A percentile compares a stretch with the other conserved stretches of the same genome.
Evolutionary conservation across 2,113 vertebrate species (phyloP).

Genomic region (Oxyura jamaicensis): DNA sequence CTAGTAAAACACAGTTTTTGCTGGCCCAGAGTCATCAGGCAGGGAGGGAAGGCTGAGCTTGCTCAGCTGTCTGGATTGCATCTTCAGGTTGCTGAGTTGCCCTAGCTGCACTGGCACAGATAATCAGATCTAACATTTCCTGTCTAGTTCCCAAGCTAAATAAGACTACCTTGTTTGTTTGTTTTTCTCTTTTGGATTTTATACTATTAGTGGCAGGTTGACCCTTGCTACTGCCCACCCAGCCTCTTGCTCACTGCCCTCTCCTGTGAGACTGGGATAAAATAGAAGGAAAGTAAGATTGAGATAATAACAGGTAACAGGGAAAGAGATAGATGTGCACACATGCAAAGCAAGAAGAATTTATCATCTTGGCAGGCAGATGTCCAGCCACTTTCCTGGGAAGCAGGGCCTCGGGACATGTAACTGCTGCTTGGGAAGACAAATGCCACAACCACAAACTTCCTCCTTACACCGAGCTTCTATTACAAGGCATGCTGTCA

Average conservation of each 20-base stretch:
- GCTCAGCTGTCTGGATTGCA: background rate
- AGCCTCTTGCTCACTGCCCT: background rate
- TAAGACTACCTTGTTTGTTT: background rate
- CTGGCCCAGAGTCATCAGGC: background rate
- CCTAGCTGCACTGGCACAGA: background rate
- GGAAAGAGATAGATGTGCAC: background rate
- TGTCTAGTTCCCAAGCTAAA: background rate
- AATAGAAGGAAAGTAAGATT: background rate
- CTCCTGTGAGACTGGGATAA: background rate
- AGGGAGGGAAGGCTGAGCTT: background rate
- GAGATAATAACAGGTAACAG: background rate
- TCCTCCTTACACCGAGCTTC: background rate
- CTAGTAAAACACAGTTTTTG: background rate
- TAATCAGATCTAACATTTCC: background rate
- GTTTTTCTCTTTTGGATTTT: background rate
- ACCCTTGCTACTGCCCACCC: background rate
- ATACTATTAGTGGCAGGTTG: background rate
- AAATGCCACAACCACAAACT: background rate
- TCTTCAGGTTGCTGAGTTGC: background rate
- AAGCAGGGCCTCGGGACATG: background rate
- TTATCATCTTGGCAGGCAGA: background rate
- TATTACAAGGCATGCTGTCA: background rate
- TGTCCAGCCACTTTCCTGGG: background rate
- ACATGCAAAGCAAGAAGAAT: background rate
- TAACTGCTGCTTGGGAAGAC: background rate